A percentile compares a stretch with the other conserved stretches of the same genome.
phyloP scores from a whole-genome alignment of 2,797 vertebrate species.

The Chaetodon trifasciatus region DNA sequence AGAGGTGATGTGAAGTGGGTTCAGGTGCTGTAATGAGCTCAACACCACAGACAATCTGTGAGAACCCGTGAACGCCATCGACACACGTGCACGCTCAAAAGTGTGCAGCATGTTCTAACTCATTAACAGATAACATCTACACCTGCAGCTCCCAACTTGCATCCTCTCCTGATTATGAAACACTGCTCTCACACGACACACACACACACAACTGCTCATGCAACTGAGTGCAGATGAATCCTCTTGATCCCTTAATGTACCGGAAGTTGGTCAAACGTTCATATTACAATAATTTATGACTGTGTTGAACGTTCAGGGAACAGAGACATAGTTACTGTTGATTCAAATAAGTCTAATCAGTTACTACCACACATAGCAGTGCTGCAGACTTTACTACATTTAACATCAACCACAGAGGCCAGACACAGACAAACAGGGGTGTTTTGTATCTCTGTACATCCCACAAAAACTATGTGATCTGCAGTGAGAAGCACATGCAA shows the following conservation, averaged over 20 bases:
- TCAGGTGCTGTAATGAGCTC: background rate
- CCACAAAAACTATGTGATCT: conserved; percentile 4
- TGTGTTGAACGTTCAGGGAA: background rate
- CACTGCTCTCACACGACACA: background rate
- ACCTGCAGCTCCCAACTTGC: background rate
- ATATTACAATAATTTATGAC: background rate
- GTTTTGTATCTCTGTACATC: conserved; percentile 13
- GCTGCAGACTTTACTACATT: background rate
- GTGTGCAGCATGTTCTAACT: background rate
- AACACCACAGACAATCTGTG: background rate
- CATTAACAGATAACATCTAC: conserved; percentile 11
- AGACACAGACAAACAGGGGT: conserved; percentile 17
- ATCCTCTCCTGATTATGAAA: conserved; percentile 7
- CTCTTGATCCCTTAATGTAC: background rate
- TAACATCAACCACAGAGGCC: background rate
- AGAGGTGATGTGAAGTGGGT: background rate
- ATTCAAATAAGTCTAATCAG: background rate
- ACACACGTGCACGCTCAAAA: fast-evolving
- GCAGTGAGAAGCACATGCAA: conserved; percentile 56
- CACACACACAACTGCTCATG: background rate
- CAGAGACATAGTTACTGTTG: background rate
- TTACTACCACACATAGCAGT: background rate
- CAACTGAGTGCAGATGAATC: background rate
- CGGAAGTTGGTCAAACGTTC: background rate
- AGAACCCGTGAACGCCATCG: background rate